phyloP scores from a whole-genome alignment of 2,888 invertebrate genomes.

The Dynastes hyllus region DNA sequence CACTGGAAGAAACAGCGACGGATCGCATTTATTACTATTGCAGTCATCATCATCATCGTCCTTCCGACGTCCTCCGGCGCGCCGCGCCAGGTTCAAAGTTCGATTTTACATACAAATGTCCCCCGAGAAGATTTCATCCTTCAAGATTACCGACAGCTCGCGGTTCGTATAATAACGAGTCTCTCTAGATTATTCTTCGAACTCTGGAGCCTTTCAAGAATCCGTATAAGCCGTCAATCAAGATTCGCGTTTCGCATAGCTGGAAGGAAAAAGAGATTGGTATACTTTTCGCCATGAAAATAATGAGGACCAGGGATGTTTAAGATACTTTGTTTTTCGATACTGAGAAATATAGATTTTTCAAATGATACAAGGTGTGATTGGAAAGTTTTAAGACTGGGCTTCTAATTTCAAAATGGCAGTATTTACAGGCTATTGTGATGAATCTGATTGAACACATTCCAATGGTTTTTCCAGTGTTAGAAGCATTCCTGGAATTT shows the following conservation, averaged over 20 bases:
- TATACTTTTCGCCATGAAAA: too few relatives aligned
- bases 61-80: background rate
- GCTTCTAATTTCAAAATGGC: too few relatives aligned
- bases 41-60: slow-evolving; percentile 28
- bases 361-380: too few relatives aligned
- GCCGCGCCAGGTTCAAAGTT: background rate
- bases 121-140: slow-evolving; percentile 17
- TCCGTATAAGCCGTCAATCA: slow-evolving; percentile 17
- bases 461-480: too few relatives aligned
- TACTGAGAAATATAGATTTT: too few relatives aligned
- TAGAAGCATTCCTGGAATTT: too few relatives aligned
- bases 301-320: too few relatives aligned
- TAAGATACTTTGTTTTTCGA: too few relatives aligned
- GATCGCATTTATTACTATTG: slow-evolving; percentile 25
- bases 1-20: background rate
- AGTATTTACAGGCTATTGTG: too few relatives aligned
- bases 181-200: slow-evolving; percentile 13
- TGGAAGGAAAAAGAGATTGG: background rate
- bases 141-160: slow-evolving; percentile 24
- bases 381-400: too few relatives aligned
- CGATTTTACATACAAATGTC: slow-evolving; percentile 31
- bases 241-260: background rate
- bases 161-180: slow-evolving; percentile 5
- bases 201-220: background rate
- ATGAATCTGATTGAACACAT: too few relatives aligned